These are phyloP conservation scores for Serilophus lunatus DNA, from an alignment of 2,113 vertebrate genomes.

Conservation along the genomic window DNA sequence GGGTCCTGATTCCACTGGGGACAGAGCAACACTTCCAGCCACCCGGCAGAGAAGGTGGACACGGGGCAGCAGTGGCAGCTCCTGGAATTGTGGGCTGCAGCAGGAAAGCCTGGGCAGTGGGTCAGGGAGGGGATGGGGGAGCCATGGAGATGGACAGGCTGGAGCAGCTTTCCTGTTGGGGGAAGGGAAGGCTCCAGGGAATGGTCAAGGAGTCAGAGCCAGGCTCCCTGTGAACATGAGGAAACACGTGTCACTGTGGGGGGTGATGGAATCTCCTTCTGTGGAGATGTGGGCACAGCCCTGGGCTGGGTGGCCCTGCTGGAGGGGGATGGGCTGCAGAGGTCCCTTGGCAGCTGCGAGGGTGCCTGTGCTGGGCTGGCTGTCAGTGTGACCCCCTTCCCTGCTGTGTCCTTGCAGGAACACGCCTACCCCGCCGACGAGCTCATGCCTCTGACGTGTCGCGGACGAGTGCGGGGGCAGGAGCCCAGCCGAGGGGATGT, in stretches of 20 bases:
- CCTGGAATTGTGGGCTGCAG: not conserved
- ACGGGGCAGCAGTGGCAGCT: not conserved
- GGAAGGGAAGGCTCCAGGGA: not conserved
- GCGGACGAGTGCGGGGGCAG: slow-evolving; percentile 92
- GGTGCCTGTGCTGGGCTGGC: no score
- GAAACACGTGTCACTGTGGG: not conserved
- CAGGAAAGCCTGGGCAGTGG: not conserved
- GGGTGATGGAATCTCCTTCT: no score
- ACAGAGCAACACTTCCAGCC: no score
- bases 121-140: not conserved
- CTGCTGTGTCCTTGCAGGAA: slow-evolving; percentile 75
- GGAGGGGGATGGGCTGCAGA: no score
- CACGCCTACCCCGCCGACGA: slow-evolving; percentile 98
- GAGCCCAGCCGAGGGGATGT: slow-evolving; percentile 96
- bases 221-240: not conserved
- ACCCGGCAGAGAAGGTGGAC: not conserved
- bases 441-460: slow-evolving; percentile 97
- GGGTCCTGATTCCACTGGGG: no score
- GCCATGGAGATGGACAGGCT: not conserved
- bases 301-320: no score
- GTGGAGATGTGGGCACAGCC: no score
- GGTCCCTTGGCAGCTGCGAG: no score
- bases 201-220: not conserved
- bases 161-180: not conserved
- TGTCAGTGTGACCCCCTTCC: not conserved